A percentile compares a stretch with the other conserved stretches of the same genome.
phyloP scores from a whole-genome alignment of 2,113 vertebrate species.

The Lamprotornis superbus region DNA sequence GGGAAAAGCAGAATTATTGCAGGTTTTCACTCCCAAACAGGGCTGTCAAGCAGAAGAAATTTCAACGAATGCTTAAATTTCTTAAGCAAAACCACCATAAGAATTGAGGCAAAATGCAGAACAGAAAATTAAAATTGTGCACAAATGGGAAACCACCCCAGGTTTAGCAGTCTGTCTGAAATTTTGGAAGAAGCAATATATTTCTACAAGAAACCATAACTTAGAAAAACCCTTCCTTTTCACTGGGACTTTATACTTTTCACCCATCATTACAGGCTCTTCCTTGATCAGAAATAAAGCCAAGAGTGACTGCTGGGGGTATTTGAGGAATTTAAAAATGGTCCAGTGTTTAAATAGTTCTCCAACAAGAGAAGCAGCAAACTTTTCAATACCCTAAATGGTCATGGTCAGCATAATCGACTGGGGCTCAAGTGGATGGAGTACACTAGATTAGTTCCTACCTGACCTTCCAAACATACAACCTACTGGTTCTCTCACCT shows the following conservation, averaged over 20 bases:
- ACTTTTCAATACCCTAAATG: background rate
- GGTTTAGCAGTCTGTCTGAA: background rate
- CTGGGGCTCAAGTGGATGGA: background rate
- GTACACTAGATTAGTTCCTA: background rate
- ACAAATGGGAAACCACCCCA: background rate
- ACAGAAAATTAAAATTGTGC: background rate
- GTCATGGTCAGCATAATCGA: too few species aligned
- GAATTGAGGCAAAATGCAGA: background rate
- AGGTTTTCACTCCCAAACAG: background rate
- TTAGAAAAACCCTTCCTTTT: background rate
- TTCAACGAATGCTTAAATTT: background rate
- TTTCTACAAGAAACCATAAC: background rate
- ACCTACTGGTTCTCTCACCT: background rate
- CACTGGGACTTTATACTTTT: background rate
- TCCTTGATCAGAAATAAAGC: background rate
- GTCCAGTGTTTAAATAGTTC: background rate
- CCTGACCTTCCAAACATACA: background rate
- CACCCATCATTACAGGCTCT: background rate
- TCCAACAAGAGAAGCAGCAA: background rate
- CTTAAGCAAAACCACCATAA: background rate
- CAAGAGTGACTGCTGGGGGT: background rate
- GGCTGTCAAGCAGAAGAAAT: background rate
- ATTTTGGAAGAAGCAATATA: background rate
- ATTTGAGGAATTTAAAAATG: background rate
- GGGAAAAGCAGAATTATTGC: background rate